A percentile compares a stretch with the other conserved stretches of the same genome.
Evolutionary conservation across 1,140 invertebrate genomes (phyloP).

Genomic region (Bombus confusus): DNA sequence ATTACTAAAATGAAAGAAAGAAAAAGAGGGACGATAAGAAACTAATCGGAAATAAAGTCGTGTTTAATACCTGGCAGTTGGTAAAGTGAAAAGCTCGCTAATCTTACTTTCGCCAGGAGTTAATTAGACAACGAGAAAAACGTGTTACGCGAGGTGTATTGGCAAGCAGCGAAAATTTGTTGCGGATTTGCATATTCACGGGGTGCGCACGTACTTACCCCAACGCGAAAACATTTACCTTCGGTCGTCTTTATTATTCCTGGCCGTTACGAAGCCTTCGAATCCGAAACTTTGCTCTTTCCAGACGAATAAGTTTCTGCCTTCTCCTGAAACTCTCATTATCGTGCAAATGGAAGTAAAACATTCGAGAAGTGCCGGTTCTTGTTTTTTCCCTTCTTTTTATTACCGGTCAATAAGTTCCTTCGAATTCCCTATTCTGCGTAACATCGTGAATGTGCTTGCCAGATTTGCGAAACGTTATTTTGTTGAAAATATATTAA

Average conservation of each 20-base stretch:
- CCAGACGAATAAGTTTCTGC: constrained; percentile 56
- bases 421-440: background rate
- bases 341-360: constrained; percentile 63
- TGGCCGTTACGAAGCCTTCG: constrained; percentile 61
- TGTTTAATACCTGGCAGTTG: constrained; percentile 49
- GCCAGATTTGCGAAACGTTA: too few species aligned
- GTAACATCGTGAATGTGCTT: too few species aligned
- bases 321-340: constrained; percentile 58
- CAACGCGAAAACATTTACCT: constrained; percentile 69
- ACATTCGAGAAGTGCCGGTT: constrained; percentile 26
- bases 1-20: background rate
- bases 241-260: constrained; percentile 70
- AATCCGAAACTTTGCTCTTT: constrained; percentile 66
- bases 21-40: background rate
- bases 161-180: constrained; percentile 63
- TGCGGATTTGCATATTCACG: constrained; percentile 74
- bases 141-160: constrained; percentile 62
- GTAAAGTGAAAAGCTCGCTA: constrained; percentile 56
- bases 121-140: constrained; percentile 70
- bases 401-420: constrained; percentile 22
- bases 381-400: background rate
- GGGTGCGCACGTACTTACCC: constrained; percentile 66
- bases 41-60: constrained; percentile 65
- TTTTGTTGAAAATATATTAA: too few species aligned
- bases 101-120: constrained; percentile 73